phyloP scores from a whole-genome alignment of 2,797 vertebrate genomes.

The Anableps anableps region DNA sequence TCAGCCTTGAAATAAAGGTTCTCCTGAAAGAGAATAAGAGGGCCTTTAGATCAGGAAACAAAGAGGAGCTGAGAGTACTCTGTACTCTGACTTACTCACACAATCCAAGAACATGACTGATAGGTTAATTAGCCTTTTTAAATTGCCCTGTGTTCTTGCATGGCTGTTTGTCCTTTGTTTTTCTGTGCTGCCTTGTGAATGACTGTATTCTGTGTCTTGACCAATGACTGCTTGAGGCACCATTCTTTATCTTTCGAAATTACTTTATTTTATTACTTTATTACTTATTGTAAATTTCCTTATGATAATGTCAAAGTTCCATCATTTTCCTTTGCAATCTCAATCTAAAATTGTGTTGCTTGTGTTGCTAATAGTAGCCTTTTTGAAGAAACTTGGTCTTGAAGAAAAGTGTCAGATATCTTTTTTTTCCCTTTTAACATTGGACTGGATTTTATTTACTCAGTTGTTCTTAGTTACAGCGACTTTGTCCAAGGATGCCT shows the following conservation, averaged over 20 bases:
- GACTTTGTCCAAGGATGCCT: not conserved
- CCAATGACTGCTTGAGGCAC: not conserved
- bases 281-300: not conserved
- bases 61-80: too few relatives aligned
- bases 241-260: too few relatives aligned
- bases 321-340: not conserved
- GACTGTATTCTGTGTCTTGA: not conserved
- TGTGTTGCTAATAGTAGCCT: not conserved
- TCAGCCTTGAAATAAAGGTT: too few relatives aligned
- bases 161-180: not conserved
- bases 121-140: not conserved
- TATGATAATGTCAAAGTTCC: not conserved
- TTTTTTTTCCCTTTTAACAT: not conserved
- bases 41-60: too few relatives aligned
- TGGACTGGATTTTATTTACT: not conserved
- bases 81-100: too few relatives aligned
- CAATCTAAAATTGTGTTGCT: not conserved
- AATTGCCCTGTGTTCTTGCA: not conserved
- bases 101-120: not conserved
- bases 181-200: not conserved
- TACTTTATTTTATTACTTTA: too few relatives aligned
- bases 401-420: not conserved
- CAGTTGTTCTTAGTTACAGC: not conserved
- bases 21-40: too few relatives aligned
- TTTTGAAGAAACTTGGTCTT: not conserved